Evolutionary conservation across 2,113 vertebrate species (phyloP).

Genomic region (Uropsilus gracilis): DNA sequence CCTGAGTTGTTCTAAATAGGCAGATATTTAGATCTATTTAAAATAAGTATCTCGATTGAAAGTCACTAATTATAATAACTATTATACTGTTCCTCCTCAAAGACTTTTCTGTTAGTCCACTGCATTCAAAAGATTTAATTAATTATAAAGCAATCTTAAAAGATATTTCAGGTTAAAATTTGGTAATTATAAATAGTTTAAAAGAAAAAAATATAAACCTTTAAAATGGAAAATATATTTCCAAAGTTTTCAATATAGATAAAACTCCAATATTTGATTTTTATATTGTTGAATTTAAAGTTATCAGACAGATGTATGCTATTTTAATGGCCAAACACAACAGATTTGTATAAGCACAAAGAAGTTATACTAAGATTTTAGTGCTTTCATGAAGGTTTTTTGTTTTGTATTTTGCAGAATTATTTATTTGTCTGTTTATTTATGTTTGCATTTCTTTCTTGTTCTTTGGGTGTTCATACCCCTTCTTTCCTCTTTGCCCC

Average conservation of each 20-base stretch:
- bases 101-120: background rate
- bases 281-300: constrained; percentile 17
- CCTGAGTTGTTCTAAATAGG: background rate
- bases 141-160: constrained; percentile 51
- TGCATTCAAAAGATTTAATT: constrained; percentile 25
- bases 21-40: constrained; percentile 18
- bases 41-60: constrained; percentile 27
- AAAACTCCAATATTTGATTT: constrained; percentile 13
- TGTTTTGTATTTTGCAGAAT: too few relatives aligned
- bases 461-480: background rate
- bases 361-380: constrained; percentile 20
- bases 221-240: constrained; percentile 5
- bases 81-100: background rate
- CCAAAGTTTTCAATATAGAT: background rate
- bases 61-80: background rate
- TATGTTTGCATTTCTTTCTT: too few relatives aligned
- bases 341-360: background rate
- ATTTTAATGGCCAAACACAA: constrained; percentile 8
- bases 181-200: constrained; percentile 10
- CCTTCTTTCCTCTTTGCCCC: too few relatives aligned
- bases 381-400: too few relatives aligned
- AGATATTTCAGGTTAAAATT: constrained; percentile 42
- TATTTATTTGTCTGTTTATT: too few relatives aligned
- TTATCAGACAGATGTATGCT: background rate
- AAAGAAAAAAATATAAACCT: constrained; percentile 29